A percentile compares a stretch with the other conserved stretches of the same genome.
Evolutionary conservation across 1,140 invertebrate genomes (phyloP).

Genomic region (Drosophila oshimai): DNA sequence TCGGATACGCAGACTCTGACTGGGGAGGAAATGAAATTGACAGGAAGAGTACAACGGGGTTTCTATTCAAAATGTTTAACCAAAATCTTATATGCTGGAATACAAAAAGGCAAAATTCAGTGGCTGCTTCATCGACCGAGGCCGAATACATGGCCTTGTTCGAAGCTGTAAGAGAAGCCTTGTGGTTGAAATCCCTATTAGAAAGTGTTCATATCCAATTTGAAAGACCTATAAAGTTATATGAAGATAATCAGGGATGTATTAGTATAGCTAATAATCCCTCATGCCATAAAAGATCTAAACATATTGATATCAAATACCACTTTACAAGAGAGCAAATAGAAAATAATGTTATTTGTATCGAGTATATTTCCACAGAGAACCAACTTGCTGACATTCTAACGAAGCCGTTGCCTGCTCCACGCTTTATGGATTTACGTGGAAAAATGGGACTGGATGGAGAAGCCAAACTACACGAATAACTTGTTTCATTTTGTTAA

Average conservation of each 20-base stretch:
- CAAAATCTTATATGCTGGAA: background rate
- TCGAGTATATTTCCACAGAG: background rate
- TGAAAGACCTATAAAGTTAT: background rate
- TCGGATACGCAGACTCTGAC: too few relatives aligned
- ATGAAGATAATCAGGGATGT: constrained; percentile 3
- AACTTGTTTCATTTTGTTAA: too few relatives aligned
- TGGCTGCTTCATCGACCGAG: background rate
- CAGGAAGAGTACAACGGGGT: background rate
- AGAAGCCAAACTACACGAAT: too few relatives aligned
- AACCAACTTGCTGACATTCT: background rate
- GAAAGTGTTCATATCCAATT: background rate
- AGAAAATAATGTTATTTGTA: background rate
- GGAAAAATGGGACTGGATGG: too few relatives aligned
- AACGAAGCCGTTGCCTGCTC: background rate
- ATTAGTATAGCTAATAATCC: background rate
- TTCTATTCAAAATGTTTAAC: background rate
- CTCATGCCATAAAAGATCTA: background rate
- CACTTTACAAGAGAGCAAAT: background rate
- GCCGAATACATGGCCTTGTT: background rate
- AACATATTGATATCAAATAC: background rate
- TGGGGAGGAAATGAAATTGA: background rate
- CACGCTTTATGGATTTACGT: too few relatives aligned
- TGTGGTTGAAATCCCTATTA: background rate
- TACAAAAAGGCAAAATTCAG: background rate
- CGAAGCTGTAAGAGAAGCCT: background rate